Conservation (phyloP, 2,888 invertebrate genomes). For the Anarsia innoxiella region DNA sequence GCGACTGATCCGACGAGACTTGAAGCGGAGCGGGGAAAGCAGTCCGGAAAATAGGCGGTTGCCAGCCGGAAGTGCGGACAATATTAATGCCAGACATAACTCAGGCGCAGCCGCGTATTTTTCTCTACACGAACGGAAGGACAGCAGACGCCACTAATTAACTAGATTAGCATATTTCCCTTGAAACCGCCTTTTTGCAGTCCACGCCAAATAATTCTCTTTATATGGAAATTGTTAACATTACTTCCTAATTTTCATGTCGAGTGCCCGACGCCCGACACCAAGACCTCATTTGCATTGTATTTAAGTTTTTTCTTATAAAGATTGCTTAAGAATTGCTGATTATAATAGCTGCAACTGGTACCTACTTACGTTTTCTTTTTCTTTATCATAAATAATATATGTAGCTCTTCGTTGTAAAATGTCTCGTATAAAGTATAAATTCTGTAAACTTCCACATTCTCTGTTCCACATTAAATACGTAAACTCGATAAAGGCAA, state of each 20-base stretch:
- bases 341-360: too few relatives aligned
- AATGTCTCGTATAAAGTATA: too few relatives aligned
- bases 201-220: slow-evolving; percentile 30
- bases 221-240: slow-evolving; percentile 33
- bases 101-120: slow-evolving; percentile 58
- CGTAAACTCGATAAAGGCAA: too few relatives aligned
- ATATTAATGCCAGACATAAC: slow-evolving; percentile 67
- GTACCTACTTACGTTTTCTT: background rate
- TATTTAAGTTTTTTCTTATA: too few relatives aligned
- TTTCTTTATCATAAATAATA: background rate
- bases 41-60: slow-evolving; percentile 51
- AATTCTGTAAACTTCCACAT: too few relatives aligned
- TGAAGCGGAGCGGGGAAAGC: slow-evolving; percentile 28
- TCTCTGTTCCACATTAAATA: too few relatives aligned
- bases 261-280: slow-evolving; percentile 22
- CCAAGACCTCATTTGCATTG: too few relatives aligned
- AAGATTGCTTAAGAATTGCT: too few relatives aligned
- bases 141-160: slow-evolving; percentile 65
- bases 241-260: slow-evolving; percentile 44
- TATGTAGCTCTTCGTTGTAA: background rate
- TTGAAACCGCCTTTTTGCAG: slow-evolving; percentile 42
- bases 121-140: slow-evolving; percentile 54
- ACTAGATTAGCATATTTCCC: slow-evolving; percentile 68
- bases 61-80: slow-evolving; percentile 57
- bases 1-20: slow-evolving; percentile 25